Evolutionary conservation across 1,140 invertebrate genomes (phyloP).

Genomic region (Drosophila equinoxialis): DNA sequence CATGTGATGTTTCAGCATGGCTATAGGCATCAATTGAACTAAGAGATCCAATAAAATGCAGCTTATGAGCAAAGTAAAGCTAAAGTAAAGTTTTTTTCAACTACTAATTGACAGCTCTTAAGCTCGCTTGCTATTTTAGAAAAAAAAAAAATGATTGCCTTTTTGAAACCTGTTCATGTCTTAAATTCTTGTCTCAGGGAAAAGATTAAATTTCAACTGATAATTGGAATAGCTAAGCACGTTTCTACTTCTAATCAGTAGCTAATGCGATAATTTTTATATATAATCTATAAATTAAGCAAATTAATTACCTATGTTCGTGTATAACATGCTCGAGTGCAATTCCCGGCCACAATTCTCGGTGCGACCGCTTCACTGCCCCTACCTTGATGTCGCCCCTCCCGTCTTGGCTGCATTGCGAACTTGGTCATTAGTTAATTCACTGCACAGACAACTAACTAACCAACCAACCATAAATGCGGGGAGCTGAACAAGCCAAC

Average conservation of each 20-base stretch:
- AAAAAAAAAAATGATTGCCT: no score
- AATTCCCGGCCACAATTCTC: constrained; percentile 31
- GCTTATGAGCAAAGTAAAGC: no score
- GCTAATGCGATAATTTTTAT: constrained; percentile 54
- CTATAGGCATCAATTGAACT: no score
- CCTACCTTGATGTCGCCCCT: no score
- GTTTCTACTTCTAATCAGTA: constrained; percentile 5
- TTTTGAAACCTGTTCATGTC: no score
- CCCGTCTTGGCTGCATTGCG: constrained; percentile 7
- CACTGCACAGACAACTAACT: constrained; percentile 63
- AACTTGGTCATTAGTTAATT: constrained; percentile 77
- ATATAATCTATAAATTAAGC: constrained; percentile 48
- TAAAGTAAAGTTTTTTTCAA: no score
- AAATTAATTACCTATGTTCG: constrained; percentile 60
- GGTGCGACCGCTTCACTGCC: constrained; percentile 2
- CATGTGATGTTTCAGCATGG: no score
- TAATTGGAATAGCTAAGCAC: background rate
- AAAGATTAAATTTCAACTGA: background rate
- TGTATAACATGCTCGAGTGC: constrained; percentile 44
- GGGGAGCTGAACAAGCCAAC: constrained; percentile 8
- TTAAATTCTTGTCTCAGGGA: no score
- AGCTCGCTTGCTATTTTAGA: no score
- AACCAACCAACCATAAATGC: constrained; percentile 74
- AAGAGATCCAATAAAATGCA: no score
- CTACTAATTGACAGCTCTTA: no score